Percentiles rank a stretch among this genome's conserved stretches.
phyloP scores from a whole-genome alignment of 2,888 invertebrate genomes.

The Apomyelois bistriatella region DNA sequence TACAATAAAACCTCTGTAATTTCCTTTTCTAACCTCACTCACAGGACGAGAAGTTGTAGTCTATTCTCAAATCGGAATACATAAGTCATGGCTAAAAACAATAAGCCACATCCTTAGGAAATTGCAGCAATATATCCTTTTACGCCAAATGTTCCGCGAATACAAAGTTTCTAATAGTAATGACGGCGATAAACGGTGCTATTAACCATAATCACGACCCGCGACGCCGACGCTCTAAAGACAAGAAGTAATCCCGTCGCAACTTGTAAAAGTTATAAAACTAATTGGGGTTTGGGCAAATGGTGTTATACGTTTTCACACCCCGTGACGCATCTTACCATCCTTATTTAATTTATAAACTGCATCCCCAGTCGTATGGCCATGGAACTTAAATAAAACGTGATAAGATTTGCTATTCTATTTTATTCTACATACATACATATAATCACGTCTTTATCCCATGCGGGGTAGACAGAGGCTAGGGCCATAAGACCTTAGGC shows the following conservation, averaged over 20 bases:
- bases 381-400: no score
- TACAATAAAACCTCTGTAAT: no score
- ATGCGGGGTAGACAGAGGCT: no score
- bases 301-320: slow-evolving; percentile 24
- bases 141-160: slow-evolving; percentile 30
- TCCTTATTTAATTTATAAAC: neutral
- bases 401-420: no score
- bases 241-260: slow-evolving; percentile 34
- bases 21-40: no score
- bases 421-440: no score
- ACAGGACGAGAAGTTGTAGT: no score
- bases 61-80: no score
- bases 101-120: slow-evolving; percentile 13
- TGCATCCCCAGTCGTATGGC: no score
- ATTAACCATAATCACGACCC: slow-evolving; percentile 61
- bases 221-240: slow-evolving; percentile 35
- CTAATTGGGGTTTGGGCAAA: slow-evolving; percentile 38
- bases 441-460: no score
- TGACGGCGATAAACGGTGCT: slow-evolving; percentile 54
- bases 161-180: slow-evolving; percentile 58
- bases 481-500: no score
- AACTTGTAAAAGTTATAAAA: slow-evolving; percentile 58
- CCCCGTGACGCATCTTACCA: slow-evolving; percentile 15
- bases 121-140: slow-evolving; percentile 22
- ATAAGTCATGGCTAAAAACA: slow-evolving; percentile 8